phyloP scores from a whole-genome alignment of 2,797 vertebrate species.

The Propithecus deckenii region DNA sequence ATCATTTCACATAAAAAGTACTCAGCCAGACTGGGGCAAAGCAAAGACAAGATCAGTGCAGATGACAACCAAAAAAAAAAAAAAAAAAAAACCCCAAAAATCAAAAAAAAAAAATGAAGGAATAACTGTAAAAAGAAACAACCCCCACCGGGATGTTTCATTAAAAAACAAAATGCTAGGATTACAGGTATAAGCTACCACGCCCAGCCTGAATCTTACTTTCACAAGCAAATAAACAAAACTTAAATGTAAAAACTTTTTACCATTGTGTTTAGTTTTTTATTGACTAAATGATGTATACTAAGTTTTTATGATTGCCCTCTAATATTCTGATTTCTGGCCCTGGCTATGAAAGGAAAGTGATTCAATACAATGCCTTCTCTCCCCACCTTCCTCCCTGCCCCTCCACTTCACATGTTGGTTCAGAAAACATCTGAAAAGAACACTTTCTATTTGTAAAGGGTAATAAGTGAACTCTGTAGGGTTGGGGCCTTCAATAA shows the following conservation, averaged over 20 bases:
- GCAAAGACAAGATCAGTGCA: constrained; percentile 48
- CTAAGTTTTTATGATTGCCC: neutral
- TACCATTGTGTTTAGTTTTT: neutral
- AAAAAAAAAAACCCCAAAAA: no score
- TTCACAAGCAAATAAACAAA: constrained; percentile 47
- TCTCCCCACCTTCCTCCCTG: neutral
- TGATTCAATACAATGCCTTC: neutral
- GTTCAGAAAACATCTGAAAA: constrained; percentile 51
- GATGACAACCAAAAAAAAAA: neutral
- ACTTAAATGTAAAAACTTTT: neutral
- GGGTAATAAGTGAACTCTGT: constrained; percentile 36
- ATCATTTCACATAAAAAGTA: constrained; percentile 60
- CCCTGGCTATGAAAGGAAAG: neutral
- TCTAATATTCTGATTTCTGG: neutral
- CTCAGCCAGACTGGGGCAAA: constrained; percentile 60
- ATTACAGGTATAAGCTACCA: neutral
- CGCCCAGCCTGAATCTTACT: neutral
- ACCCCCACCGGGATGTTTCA: no score
- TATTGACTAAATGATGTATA: neutral
- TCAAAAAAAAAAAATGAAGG: neutral
- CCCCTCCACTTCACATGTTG: neutral
- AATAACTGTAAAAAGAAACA: no score
- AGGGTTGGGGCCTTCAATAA: constrained; percentile 52
- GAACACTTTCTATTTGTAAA: constrained; percentile 68
- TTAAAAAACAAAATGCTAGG: neutral